These are phyloP conservation scores for Danio aesculapii DNA, from an alignment of 2,797 vertebrate genomes.

Conservation along the genomic window DNA sequence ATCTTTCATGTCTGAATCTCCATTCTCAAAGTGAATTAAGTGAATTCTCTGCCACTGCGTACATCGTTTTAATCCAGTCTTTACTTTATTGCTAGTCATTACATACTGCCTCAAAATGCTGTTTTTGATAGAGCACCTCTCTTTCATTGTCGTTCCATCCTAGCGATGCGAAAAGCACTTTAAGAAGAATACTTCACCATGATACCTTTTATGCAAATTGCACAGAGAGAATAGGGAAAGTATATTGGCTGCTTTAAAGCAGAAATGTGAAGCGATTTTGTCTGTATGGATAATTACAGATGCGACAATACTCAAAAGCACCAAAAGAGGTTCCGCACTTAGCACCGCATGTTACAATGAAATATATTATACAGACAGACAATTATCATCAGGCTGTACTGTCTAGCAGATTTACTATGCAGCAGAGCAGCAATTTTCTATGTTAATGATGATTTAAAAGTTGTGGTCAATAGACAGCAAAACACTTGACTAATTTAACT, in stretches of 20 bases:
- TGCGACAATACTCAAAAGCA: constrained; percentile 48
- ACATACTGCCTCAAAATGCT: constrained; percentile 12
- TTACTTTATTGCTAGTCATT: constrained; percentile 31
- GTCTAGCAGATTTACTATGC: not conserved
- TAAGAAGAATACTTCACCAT: constrained; percentile 65
- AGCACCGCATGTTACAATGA: constrained; percentile 40
- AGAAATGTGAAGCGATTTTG: constrained; percentile 61
- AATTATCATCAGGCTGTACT: constrained; percentile 37
- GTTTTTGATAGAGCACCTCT: constrained; percentile 38
- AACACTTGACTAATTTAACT: not conserved
- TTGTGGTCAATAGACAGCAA: not conserved
- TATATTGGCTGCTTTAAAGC: constrained; percentile 68
- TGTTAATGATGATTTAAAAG: constrained; percentile 8
- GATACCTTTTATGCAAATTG: constrained; percentile 70
- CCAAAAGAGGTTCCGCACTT: constrained; percentile 42
- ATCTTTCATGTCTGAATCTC: not conserved
- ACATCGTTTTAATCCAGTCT: constrained; percentile 13
- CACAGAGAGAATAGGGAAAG: constrained; percentile 70
- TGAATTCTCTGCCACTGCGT: not conserved
- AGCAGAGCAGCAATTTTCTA: not conserved
- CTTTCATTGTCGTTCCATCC: constrained; percentile 38
- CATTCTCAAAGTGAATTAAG: not conserved
- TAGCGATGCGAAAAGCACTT: constrained; percentile 56
- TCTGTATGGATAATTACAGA: constrained; percentile 57
- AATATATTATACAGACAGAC: constrained; percentile 37